A percentile compares a stretch with the other conserved stretches of the same genome.
Conservation (phyloP, 2,113 vertebrate species). For the Microcebus murinus region DNA sequence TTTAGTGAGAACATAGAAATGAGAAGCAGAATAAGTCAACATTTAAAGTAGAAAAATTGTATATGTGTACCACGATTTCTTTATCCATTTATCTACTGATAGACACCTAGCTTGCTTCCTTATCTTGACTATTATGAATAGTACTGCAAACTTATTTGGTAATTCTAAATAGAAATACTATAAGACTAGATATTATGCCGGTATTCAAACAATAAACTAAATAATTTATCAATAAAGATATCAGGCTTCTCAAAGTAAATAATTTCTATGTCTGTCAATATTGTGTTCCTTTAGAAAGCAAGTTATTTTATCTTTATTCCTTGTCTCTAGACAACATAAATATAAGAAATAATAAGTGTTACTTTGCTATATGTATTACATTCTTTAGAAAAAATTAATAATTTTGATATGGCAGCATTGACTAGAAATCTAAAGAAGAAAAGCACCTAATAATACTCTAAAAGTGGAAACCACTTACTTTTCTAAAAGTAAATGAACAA, state of each 20-base stretch:
- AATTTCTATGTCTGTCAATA: not conserved
- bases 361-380: not conserved
- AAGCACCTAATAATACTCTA: not conserved
- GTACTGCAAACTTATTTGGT: not conserved
- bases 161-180: not conserved
- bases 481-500: not conserved
- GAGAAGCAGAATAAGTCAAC: not conserved
- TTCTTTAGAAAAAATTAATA: not conserved
- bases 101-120: too few species aligned
- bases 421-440: not conserved
- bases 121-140: too few species aligned
- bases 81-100: too few species aligned
- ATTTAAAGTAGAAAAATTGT: not conserved
- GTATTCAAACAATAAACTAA: constrained; percentile 7
- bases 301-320: not conserved
- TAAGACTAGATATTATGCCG: not conserved
- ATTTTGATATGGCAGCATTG: not conserved
- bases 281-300: not conserved
- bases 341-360: not conserved
- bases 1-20: not conserved
- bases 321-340: not conserved
- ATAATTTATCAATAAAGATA: not conserved
- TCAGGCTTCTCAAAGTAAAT: not conserved
- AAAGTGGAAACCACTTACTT: not conserved
- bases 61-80: too few species aligned